A percentile compares a stretch with the other conserved stretches of the same genome.
Conservation (phyloP, 2,888 invertebrate species). For the Nasonovia ribisnigri region DNA sequence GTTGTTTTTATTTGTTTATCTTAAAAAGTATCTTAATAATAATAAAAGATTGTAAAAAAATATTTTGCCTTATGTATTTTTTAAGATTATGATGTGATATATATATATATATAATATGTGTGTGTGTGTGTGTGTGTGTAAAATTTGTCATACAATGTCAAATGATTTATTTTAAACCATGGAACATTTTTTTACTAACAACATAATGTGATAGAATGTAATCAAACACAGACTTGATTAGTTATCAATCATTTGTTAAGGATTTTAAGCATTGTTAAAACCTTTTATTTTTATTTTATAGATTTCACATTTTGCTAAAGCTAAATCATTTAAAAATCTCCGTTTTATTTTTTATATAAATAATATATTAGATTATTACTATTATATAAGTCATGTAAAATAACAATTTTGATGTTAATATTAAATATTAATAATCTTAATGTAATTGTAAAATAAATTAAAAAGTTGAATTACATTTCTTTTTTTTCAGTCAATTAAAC, state of each 20-base stretch:
- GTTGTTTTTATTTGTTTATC: slow-evolving; percentile 45
- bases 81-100: slow-evolving; percentile 31
- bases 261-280: slow-evolving; percentile 26
- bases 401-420: slow-evolving; percentile 18
- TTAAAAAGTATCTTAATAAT: neutral
- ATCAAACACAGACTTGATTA: slow-evolving; percentile 58
- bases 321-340: slow-evolving; percentile 2
- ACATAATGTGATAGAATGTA: slow-evolving; percentile 55
- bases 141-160: slow-evolving; percentile 36
- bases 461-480: slow-evolving; percentile 5
- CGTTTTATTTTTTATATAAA: slow-evolving; percentile 19
- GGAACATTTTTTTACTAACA: slow-evolving; percentile 36
- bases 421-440: slow-evolving; percentile 9
- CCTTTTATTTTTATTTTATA: slow-evolving; percentile 5
- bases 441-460: slow-evolving; percentile 31
- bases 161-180: slow-evolving; percentile 34
- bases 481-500: neutral
- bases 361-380: slow-evolving; percentile 40
- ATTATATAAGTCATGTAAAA: slow-evolving; percentile 26
- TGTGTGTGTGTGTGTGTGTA: neutral
- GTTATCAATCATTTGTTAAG: slow-evolving; percentile 35
- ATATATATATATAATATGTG: neutral
- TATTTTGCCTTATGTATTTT: slow-evolving; percentile 28
- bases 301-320: slow-evolving; percentile 24
- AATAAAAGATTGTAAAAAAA: slow-evolving; percentile 4